A percentile compares a stretch with the other conserved stretches of the same genome.
These are phyloP conservation scores for Pluvianellus socialis DNA, from an alignment of 2,113 vertebrate species.

Conservation along the genomic window DNA sequence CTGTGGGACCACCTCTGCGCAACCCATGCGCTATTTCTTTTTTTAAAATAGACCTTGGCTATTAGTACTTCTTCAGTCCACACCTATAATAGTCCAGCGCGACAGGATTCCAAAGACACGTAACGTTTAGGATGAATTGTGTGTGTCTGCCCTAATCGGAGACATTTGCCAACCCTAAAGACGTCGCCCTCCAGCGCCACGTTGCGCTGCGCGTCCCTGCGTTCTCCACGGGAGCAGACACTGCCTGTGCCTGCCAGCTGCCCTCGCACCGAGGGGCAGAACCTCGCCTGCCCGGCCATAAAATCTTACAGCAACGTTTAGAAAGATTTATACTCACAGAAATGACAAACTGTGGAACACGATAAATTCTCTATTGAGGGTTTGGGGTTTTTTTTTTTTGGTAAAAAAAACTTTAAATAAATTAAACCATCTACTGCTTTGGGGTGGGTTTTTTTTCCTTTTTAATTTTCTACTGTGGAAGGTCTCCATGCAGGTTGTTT, in stretches of 20 bases:
- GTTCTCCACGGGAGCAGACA: not conserved
- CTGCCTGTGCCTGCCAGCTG: not conserved
- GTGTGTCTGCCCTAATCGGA: not conserved
- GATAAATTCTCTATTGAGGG: not conserved
- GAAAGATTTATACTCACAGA: not conserved
- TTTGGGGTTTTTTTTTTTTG: too few relatives aligned
- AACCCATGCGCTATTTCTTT: not conserved
- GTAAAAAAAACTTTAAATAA: slow-evolving; percentile 26
- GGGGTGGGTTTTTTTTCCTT: not conserved
- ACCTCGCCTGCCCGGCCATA: not conserved
- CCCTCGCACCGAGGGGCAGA: not conserved
- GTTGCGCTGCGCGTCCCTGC: not conserved
- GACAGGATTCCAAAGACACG: not conserved
- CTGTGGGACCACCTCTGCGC: slow-evolving; percentile 26
- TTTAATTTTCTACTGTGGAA: not conserved
- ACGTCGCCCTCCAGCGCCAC: not conserved
- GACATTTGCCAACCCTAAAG: not conserved
- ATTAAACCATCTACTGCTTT: not conserved
- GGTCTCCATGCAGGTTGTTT: not conserved
- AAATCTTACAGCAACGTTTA: not conserved
- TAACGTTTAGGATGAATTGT: not conserved
- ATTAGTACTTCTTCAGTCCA: not conserved
- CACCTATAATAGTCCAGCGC: not conserved
- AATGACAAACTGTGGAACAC: not conserved
- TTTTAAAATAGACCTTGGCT: not conserved